phyloP scores from a whole-genome alignment of 2,888 invertebrate genomes.

The Epirrhoe alternata region DNA sequence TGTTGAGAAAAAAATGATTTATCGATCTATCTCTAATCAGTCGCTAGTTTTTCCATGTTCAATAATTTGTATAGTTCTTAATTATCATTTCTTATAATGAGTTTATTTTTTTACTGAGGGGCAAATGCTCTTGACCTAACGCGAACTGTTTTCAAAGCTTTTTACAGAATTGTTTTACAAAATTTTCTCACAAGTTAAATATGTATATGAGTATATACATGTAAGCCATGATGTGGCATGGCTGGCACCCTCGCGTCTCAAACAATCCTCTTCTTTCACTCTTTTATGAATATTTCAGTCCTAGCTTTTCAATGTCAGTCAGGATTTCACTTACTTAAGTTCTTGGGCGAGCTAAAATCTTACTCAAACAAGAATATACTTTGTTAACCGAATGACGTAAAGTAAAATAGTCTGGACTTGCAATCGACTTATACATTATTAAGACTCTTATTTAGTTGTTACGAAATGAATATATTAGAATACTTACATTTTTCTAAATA shows the following conservation, averaged over 20 bases:
- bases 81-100: no score
- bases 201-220: no score
- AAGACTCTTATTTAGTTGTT: slow-evolving; percentile 22
- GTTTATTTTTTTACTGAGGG: no score
- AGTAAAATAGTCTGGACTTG: slow-evolving; percentile 40
- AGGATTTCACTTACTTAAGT: slow-evolving; percentile 24
- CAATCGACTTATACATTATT: slow-evolving; percentile 42
- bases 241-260: neutral
- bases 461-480: slow-evolving; percentile 29
- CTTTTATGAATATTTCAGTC: neutral
- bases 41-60: no score
- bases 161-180: neutral
- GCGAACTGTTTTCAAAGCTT: no score
- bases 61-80: no score
- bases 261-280: slow-evolving; percentile 7
- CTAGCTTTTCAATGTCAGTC: slow-evolving; percentile 17
- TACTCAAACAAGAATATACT: slow-evolving; percentile 16
- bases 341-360: slow-evolving; percentile 18
- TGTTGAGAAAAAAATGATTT: neutral
- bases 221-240: neutral
- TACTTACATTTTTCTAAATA: neutral
- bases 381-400: slow-evolving; percentile 18
- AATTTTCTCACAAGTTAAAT: neutral
- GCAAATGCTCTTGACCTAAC: no score
- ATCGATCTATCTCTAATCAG: neutral